Evolutionary conservation across 2,113 vertebrate genomes (phyloP).

Genomic region (Malurus alboscapulatus): DNA sequence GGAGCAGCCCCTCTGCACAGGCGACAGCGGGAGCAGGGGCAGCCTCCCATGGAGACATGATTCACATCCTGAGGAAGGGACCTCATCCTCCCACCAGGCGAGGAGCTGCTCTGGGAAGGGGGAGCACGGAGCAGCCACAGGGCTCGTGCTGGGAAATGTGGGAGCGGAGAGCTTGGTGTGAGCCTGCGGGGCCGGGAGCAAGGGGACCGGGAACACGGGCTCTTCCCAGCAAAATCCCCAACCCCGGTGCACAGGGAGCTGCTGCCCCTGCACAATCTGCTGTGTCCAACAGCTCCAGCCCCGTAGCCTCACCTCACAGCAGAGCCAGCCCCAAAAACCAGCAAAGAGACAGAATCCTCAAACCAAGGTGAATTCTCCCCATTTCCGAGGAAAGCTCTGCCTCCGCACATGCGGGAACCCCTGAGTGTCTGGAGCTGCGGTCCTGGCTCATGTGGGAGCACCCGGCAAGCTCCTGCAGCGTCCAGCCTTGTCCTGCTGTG

Average conservation of each 20-base stretch:
- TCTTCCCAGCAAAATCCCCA: rapidly evolving
- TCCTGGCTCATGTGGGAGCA: rapidly evolving
- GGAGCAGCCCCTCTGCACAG: neutral
- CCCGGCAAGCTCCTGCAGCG: neutral
- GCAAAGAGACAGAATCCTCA: neutral
- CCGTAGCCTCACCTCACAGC: rapidly evolving
- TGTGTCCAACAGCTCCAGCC: rapidly evolving
- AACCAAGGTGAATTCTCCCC: rapidly evolving
- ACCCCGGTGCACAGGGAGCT: neutral
- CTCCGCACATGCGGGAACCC: neutral
- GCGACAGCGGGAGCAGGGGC: neutral
- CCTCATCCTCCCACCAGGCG: neutral
- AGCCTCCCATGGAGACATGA: neutral
- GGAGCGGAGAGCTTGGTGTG: rapidly evolving
- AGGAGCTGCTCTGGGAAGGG: neutral
- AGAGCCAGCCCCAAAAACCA: neutral
- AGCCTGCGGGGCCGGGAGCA: rapidly evolving
- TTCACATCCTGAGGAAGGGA: constrained; percentile 55
- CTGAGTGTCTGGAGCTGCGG: rapidly evolving
- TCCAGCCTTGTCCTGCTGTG: rapidly evolving
- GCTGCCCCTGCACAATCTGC: rapidly evolving
- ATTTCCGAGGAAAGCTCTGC: neutral
- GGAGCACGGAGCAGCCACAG: rapidly evolving
- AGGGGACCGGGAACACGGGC: rapidly evolving
- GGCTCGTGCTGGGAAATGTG: rapidly evolving